These are phyloP conservation scores for Carollia perspicillata DNA, from an alignment of 2,113 vertebrate species.

Conservation along the genomic window DNA sequence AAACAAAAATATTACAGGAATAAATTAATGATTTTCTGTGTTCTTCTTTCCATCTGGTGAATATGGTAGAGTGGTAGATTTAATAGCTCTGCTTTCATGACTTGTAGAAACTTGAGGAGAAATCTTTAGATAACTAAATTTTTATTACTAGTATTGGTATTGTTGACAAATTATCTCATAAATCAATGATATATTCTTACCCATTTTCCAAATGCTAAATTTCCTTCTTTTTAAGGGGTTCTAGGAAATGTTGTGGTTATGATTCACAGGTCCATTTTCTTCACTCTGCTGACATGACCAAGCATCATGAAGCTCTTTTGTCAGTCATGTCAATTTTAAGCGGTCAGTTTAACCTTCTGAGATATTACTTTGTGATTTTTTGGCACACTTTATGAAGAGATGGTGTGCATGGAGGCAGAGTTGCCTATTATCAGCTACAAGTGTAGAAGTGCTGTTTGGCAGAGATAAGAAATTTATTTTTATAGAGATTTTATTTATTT, in stretches of 20 bases:
- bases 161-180: background rate
- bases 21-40: background rate
- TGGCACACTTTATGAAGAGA: background rate
- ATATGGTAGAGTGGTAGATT: background rate
- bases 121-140: background rate
- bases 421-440: background rate
- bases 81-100: constrained; percentile 16
- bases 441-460: constrained; percentile 33
- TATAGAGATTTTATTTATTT: too few species aligned
- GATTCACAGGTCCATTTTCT: background rate
- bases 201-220: background rate
- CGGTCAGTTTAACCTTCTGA: constrained; percentile 28
- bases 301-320: background rate
- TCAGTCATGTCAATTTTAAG: background rate
- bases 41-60: background rate
- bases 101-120: background rate
- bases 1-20: background rate
- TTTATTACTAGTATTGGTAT: background rate
- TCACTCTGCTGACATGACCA: background rate
- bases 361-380: constrained; percentile 24
- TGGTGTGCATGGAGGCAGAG: background rate
- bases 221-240: constrained; percentile 1
- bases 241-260: background rate
- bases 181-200: background rate
- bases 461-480: constrained; percentile 41